phyloP scores from a whole-genome alignment of 2,797 vertebrate genomes.

The Halcyon chelicuti region DNA sequence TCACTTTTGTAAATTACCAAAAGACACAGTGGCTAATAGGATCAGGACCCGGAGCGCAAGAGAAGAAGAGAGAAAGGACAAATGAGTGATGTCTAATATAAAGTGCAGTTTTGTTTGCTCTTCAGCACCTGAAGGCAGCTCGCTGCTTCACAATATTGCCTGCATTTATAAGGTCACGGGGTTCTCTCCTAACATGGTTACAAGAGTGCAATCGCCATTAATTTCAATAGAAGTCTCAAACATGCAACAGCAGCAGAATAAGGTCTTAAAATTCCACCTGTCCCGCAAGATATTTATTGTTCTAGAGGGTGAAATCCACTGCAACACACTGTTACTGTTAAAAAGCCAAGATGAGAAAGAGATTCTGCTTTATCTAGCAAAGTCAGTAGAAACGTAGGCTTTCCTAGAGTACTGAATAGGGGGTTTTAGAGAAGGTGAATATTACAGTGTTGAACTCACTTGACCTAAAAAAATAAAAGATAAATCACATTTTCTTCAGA shows the following conservation, averaged over 20 bases:
- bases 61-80: constrained; percentile 19
- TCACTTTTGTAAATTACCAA: constrained; percentile 48
- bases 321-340: neutral
- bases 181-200: constrained; percentile 36
- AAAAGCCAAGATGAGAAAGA: neutral
- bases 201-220: constrained; percentile 16
- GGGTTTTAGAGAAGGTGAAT: neutral
- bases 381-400: neutral
- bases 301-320: neutral
- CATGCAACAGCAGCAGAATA: constrained; percentile 63
- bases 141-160: constrained; percentile 31
- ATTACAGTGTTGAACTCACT: neutral
- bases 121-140: constrained; percentile 52
- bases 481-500: neutral
- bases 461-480: neutral
- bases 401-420: accelerated
- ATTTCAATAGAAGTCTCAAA: constrained; percentile 55
- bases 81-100: constrained; percentile 42
- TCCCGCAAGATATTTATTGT: constrained; percentile 45
- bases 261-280: constrained; percentile 58
- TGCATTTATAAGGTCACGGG: constrained; percentile 52
- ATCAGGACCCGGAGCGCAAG: constrained; percentile 29
- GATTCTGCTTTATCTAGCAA: neutral
- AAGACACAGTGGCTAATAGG: constrained; percentile 62
- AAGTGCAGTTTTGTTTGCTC: constrained; percentile 56